Conservation (phyloP, 2,113 vertebrate genomes). For the Sturnira hondurensis region DNA sequence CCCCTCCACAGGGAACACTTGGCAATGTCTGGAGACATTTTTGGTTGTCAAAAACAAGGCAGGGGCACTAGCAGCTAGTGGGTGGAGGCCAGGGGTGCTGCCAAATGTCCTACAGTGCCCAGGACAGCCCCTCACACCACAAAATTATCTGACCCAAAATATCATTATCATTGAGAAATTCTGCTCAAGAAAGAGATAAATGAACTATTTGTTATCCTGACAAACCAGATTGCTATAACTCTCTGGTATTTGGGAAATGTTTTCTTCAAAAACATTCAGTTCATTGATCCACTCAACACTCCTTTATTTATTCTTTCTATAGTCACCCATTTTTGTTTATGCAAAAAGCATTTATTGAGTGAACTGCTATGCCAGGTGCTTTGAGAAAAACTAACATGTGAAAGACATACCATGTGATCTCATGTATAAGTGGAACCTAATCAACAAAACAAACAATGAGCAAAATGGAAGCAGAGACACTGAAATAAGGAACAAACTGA, state of each 20-base stretch:
- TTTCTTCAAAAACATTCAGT: conserved; percentile 16
- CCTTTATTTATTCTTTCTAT: neutral
- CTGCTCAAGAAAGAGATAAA: neutral
- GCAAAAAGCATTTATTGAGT: conserved; percentile 9
- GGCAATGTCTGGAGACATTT: neutral
- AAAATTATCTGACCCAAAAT: neutral
- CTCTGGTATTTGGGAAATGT: neutral
- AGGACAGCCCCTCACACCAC: neutral
- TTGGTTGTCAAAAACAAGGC: neutral
- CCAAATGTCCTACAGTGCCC: neutral
- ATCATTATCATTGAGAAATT: neutral
- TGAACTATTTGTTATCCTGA: neutral
- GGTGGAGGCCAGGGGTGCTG: neutral
- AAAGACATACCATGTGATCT: too few relatives aligned
- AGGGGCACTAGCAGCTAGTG: neutral
- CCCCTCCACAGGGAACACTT: neutral
- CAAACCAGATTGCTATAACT: neutral
- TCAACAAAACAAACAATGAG: too few relatives aligned
- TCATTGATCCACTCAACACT: neutral
- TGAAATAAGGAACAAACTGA: too few relatives aligned
- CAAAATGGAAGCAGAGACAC: too few relatives aligned
- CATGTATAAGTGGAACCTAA: too few relatives aligned
- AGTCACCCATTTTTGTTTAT: conserved; percentile 30
- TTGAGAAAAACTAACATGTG: neutral
- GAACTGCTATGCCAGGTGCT: neutral